Percentiles rank a stretch among this genome's conserved stretches.
Evolutionary conservation across 1,140 invertebrate species (phyloP).

Genomic region (Trichonephila clavipes): DNA sequence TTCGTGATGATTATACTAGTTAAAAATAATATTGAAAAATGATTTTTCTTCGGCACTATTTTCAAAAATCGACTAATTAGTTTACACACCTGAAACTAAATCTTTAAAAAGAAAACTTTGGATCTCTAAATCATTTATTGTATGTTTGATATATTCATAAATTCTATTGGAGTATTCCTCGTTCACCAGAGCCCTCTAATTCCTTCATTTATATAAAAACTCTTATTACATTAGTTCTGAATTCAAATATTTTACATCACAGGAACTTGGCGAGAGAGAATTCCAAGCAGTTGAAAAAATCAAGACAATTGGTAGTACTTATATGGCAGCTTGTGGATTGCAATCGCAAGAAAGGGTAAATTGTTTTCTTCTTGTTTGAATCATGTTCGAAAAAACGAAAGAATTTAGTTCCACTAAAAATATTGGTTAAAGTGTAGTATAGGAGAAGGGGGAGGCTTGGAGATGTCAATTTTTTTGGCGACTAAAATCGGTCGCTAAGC

Average conservation of each 20-base stretch:
- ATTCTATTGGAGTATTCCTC: no score
- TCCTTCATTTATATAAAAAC: not conserved
- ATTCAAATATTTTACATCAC: not conserved
- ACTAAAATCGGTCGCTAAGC: no score
- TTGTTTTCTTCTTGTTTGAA: not conserved
- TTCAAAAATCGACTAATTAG: no score
- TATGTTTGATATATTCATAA: no score
- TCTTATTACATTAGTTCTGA: not conserved
- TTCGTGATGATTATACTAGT: no score
- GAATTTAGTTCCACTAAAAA: not conserved
- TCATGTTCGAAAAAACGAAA: not conserved
- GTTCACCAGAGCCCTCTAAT: not conserved
- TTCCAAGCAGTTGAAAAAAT: constrained; percentile 97
- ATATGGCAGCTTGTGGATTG: constrained; percentile 97
- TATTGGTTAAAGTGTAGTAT: not conserved
- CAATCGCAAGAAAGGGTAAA: constrained; percentile 55
- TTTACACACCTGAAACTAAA: no score
- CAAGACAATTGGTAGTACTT: constrained; percentile 98
- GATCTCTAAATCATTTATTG: no score
- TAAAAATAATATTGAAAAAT: no score
- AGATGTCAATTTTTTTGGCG: no score
- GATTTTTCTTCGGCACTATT: no score
- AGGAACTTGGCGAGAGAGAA: constrained; percentile 88
- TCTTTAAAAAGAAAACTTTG: no score
- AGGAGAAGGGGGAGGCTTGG: no score